Conservation (phyloP, 2,113 vertebrate genomes). For the Aegypius monachus region DNA sequence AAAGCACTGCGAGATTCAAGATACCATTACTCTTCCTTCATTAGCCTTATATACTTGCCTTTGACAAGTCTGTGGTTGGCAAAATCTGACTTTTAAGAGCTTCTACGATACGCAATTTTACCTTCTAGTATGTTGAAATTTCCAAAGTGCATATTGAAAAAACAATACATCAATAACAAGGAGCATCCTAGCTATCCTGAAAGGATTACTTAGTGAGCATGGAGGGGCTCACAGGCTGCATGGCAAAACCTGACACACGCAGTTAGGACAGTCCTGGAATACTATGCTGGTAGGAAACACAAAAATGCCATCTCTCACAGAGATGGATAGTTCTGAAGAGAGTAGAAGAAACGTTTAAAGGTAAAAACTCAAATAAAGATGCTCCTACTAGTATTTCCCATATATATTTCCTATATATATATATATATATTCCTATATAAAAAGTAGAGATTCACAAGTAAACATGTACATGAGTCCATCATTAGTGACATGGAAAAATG, state of each 20-base stretch:
- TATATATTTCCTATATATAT: not conserved
- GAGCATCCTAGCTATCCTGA: not conserved
- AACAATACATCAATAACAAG: not conserved
- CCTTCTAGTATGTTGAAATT: not conserved
- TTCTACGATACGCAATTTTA: not conserved
- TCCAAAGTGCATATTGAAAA: not conserved
- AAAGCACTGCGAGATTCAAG: not conserved
- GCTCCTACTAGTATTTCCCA: not conserved
- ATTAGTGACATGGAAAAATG: not conserved
- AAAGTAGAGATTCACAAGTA: not conserved
- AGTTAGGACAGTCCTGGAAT: not conserved
- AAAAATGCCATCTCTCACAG: not conserved
- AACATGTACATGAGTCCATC: fast-evolving
- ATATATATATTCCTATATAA: too few species aligned
- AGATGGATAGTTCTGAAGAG: not conserved
- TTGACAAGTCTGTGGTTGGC: constrained; percentile 17
- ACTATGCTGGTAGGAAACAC: not conserved
- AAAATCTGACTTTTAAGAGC: constrained; percentile 57
- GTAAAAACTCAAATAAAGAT: not conserved
- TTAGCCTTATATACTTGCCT: constrained; percentile 17
- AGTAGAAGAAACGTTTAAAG: not conserved
- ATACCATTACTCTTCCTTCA: constrained; percentile 39
- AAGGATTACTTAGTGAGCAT: not conserved
- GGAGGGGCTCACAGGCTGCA: not conserved
- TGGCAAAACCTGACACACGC: not conserved